Conservation (phyloP, 2,797 vertebrate species). For the Siniperca scherzeri region DNA sequence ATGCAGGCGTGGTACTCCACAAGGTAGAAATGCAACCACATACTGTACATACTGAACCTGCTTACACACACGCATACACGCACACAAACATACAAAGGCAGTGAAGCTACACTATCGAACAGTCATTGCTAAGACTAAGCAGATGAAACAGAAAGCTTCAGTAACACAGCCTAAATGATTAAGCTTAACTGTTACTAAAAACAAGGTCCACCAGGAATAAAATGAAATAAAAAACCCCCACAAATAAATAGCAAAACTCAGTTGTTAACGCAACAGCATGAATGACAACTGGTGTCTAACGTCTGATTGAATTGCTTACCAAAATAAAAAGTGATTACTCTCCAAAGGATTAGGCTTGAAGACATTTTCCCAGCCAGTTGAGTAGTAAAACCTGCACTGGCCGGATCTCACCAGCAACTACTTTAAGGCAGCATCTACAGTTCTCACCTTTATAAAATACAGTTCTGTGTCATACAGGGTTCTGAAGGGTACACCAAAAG, state of each 20-base stretch:
- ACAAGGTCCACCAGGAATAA: constrained; percentile 57
- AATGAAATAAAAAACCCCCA: constrained; percentile 32
- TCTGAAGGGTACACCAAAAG: constrained; percentile 31
- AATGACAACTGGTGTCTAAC: constrained; percentile 54
- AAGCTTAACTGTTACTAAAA: constrained; percentile 57
- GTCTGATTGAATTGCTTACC: constrained; percentile 56
- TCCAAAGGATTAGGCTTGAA: constrained; percentile 74
- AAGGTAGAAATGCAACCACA: neutral
- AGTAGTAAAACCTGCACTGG: constrained; percentile 56
- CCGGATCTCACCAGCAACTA: constrained; percentile 71
- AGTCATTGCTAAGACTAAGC: constrained; percentile 63
- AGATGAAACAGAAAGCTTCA: constrained; percentile 64
- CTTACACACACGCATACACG: constrained; percentile 37
- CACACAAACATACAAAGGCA: constrained; percentile 58
- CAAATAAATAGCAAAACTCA: constrained; percentile 77
- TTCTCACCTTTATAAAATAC: constrained; percentile 72
- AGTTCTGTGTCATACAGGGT: constrained; percentile 62
- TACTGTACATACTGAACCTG: constrained; percentile 28
- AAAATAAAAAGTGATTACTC: constrained; percentile 49
- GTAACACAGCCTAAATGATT: constrained; percentile 56
- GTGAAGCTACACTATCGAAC: constrained; percentile 75
- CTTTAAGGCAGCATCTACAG: constrained; percentile 82
- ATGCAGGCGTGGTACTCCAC: neutral
- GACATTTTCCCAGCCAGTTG: constrained; percentile 48
- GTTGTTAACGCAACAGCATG: constrained; percentile 57